phyloP scores from a whole-genome alignment of 2,797 vertebrate species.

The Sebastes baramenuke region DNA sequence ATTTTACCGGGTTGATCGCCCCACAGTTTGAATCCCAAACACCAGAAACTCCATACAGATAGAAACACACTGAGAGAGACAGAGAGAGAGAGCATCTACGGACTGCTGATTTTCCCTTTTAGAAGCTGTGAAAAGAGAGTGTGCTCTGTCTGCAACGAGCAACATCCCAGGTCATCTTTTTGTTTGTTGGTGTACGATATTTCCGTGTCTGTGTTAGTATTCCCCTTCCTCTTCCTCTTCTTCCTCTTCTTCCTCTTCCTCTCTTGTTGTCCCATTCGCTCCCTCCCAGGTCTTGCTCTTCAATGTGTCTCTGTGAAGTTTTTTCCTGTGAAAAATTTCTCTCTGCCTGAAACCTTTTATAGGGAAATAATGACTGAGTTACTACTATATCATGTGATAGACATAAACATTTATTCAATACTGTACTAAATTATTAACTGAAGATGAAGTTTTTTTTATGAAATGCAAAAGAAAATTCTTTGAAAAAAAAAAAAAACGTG shows the following conservation, averaged over 20 bases:
- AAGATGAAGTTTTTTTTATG: constrained; percentile 70
- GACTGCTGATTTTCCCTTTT: constrained; percentile 17
- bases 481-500: no score
- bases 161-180: constrained; percentile 44
- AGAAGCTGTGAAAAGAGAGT: constrained; percentile 58
- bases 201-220: constrained; percentile 71
- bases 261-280: background rate
- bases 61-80: background rate
- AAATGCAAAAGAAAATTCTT: constrained; percentile 54
- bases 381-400: constrained; percentile 74
- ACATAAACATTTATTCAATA: constrained; percentile 77
- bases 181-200: constrained; percentile 63
- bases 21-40: constrained; percentile 20
- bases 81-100: background rate
- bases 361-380: constrained; percentile 72
- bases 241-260: background rate
- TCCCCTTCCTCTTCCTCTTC: background rate
- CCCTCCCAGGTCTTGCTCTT: constrained; percentile 67
- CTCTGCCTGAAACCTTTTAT: constrained; percentile 81
- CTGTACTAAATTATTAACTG: constrained; percentile 77
- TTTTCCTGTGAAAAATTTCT: constrained; percentile 76
- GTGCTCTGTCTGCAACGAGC: constrained; percentile 33
- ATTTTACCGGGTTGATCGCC: constrained; percentile 28
- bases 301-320: constrained; percentile 70
- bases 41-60: background rate